Conservation (phyloP, 2,888 invertebrate species). For the Drosophila paramelanica region DNA sequence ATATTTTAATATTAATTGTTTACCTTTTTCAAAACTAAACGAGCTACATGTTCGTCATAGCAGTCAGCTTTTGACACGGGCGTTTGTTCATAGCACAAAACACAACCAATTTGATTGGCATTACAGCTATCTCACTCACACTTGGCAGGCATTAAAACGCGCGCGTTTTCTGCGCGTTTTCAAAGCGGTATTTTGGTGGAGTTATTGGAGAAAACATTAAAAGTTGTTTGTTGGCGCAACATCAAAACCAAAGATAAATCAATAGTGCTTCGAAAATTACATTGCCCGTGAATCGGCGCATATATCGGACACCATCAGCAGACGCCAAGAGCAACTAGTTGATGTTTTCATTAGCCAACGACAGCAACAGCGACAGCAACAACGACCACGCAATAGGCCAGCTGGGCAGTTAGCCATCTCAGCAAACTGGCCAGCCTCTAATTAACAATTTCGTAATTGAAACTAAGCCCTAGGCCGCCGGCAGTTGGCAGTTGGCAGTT, state of each 20-base stretch:
- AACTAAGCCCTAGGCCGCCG: constrained; percentile 47
- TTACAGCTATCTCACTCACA: constrained; percentile 18
- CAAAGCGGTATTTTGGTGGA: not conserved
- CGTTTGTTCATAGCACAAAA: constrained; percentile 27
- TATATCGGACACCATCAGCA: constrained; percentile 29
- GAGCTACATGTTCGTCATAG: not conserved
- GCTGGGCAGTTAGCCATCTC: constrained; percentile 17
- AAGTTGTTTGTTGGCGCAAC: constrained; percentile 7
- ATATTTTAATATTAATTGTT: not conserved
- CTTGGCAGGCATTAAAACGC: constrained; percentile 1
- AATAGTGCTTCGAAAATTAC: constrained; percentile 14
- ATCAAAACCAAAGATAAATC: constrained; percentile 24
- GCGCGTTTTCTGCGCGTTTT: constrained; percentile 30
- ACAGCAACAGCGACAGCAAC: constrained; percentile 1
- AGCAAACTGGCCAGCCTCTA: constrained; percentile 49
- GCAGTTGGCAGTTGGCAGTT: not conserved
- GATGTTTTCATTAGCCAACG: constrained; percentile 63
- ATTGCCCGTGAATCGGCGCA: constrained; percentile 16
- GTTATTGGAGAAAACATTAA: constrained; percentile 3
- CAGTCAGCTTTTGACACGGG: constrained; percentile 42
- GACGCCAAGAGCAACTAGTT: constrained; percentile 42
- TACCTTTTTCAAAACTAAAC: not conserved
- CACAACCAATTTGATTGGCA: constrained; percentile 37
- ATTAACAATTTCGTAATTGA: constrained; percentile 72
- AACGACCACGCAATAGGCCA: constrained; percentile 50